Conservation (phyloP, 2,113 vertebrate species). For the Myotis yumanensis region DNA sequence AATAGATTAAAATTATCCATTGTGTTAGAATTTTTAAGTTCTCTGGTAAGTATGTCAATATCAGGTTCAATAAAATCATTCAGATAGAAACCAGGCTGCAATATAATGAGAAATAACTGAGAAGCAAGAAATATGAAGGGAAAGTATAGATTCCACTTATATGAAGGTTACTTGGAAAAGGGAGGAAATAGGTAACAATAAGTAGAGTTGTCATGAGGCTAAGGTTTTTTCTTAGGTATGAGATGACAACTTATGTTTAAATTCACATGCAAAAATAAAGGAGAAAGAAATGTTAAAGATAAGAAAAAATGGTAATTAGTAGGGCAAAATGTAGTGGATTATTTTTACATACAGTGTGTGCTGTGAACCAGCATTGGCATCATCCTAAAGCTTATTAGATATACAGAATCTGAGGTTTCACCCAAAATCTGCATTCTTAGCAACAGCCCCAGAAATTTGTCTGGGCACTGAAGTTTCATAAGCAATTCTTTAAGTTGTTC, state of each 20-base stretch:
- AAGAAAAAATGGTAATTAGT: neutral
- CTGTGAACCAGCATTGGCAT: neutral
- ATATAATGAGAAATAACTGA: neutral
- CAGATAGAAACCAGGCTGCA: neutral
- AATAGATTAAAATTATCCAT: neutral
- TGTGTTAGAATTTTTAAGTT: neutral
- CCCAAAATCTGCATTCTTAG: neutral
- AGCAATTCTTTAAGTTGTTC: neutral
- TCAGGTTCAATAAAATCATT: neutral
- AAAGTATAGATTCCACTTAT: neutral
- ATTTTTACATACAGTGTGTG: neutral
- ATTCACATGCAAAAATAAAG: neutral
- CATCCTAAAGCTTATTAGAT: neutral
- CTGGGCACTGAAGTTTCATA: neutral
- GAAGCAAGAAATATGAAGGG: neutral
- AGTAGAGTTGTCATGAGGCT: neutral
- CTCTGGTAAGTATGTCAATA: neutral
- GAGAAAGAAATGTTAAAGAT: conserved; percentile 66
- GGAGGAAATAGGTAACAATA: neutral
- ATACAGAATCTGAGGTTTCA: neutral
- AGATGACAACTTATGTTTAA: neutral
- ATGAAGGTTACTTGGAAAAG: neutral
- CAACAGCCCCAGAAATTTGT: neutral
- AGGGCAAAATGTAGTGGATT: neutral
- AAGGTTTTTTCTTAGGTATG: neutral